Evolutionary conservation across 2,888 invertebrate genomes (phyloP).

Genomic region (Aethes cnicana): DNA sequence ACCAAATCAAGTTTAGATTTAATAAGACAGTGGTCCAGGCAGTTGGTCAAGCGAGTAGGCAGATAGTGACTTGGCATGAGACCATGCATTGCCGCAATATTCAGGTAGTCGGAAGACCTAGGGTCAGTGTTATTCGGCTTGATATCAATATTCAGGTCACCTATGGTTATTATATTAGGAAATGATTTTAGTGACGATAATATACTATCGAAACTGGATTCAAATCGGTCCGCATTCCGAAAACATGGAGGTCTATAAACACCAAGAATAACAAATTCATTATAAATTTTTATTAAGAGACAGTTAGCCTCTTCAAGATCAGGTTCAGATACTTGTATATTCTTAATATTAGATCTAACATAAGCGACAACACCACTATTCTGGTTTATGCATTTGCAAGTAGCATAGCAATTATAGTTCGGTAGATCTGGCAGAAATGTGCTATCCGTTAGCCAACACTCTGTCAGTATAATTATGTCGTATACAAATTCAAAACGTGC

Average conservation of each 20-base stretch:
- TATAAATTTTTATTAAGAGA: not conserved
- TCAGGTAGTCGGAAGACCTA: not conserved
- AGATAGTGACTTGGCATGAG: not conserved
- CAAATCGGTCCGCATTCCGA: too few relatives aligned
- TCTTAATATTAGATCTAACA: not conserved
- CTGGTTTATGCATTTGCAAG: not conserved
- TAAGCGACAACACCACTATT: not conserved
- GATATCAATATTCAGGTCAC: too few relatives aligned
- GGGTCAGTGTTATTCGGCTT: too few relatives aligned
- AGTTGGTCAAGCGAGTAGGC: too few relatives aligned
- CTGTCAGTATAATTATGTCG: not conserved
- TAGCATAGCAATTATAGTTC: not conserved
- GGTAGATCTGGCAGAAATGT: not conserved
- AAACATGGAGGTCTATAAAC: not conserved
- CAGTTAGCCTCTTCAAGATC: not conserved
- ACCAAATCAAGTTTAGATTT: not conserved
- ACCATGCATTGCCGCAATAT: not conserved
- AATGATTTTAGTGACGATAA: too few relatives aligned
- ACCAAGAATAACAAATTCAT: not conserved
- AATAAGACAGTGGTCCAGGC: not conserved
- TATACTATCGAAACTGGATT: too few relatives aligned
- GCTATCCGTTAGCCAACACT: not conserved
- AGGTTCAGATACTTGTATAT: not conserved
- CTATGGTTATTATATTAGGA: too few relatives aligned
- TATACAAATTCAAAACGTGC: not conserved